These are phyloP conservation scores for Acanthurus tractus DNA, from an alignment of 2,797 vertebrate genomes.

Conservation along the genomic window DNA sequence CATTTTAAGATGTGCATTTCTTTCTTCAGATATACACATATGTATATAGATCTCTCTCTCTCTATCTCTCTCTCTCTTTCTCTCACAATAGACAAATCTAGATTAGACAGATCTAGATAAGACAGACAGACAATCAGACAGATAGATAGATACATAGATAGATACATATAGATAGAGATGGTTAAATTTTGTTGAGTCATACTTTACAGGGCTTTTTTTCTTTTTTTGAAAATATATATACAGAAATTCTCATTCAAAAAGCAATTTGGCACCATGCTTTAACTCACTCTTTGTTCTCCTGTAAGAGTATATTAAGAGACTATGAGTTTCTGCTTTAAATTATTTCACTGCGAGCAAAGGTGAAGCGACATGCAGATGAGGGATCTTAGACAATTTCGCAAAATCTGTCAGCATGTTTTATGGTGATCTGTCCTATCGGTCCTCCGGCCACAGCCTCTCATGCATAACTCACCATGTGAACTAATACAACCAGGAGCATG, in stretches of 20 bases:
- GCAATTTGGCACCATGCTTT: constrained; percentile 14
- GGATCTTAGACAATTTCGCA: constrained; percentile 43
- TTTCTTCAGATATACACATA: background rate
- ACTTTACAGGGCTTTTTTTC: background rate
- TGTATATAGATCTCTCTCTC: too few species aligned
- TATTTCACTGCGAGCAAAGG: constrained; percentile 32
- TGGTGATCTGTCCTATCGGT: constrained; percentile 28
- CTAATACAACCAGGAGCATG: constrained; percentile 41
- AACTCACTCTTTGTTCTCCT: background rate
- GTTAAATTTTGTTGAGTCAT: too few species aligned
- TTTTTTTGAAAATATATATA: background rate
- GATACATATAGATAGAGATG: too few species aligned
- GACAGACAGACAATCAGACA: too few species aligned
- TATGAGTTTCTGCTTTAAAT: constrained; percentile 19
- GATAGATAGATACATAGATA: too few species aligned
- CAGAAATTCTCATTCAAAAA: background rate
- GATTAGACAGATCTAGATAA: too few species aligned
- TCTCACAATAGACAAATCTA: too few species aligned
- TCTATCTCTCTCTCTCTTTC: too few species aligned
- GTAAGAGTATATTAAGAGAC: background rate
- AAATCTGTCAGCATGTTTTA: constrained; percentile 60
- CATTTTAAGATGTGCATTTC: background rate
- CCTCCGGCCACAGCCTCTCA: constrained; percentile 38
- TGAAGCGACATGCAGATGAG: constrained; percentile 49
- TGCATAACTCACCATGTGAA: constrained; percentile 55